Base-by-base conservation (phyloP, 2,888 invertebrate genomes). In the Lymantria monacha region DNA sequence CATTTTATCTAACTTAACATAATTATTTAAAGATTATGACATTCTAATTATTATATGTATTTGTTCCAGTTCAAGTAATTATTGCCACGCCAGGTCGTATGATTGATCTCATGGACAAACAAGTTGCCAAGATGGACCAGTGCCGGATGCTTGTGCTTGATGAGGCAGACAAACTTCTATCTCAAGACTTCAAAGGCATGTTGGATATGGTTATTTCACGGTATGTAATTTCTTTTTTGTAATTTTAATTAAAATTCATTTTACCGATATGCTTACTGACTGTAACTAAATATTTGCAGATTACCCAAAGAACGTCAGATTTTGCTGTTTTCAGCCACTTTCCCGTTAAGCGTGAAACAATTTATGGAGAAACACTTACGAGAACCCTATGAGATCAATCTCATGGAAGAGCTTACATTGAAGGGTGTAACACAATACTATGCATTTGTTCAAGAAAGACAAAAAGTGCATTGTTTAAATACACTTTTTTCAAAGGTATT, bases 361-460 rank as follows among this genome's bases (percentile, higher is more conserved):
- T 99, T 99, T 88, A 99, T 99, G 98, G 96, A 97, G 85, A 99
- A 98, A 90, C 98, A 99, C 86, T 94, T 99, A 89, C 94, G 95
- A 79, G 96, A 97, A 87, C 99, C 99, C n/a, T 99, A 99, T 84
- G 99, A 99, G 92, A 99, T 99, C 76, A 99, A 99, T 91, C 94
- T 99, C 80, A 99, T 99, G 99, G 99, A 99, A 82, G 99, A 99
- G 88, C 93, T 99, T 76, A 99, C 99, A 61, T 92, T 99, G 62
- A 99, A 99, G 87, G 99, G 99, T 85, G 99, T 99, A 66, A 99
- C 99, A 75, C 99, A 99, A 92, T 99, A 99, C 94, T 99, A 99
- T 92, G 99, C 99, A 78, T 99, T 99, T 93, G 99, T 99, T 62
- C 99, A 99, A 92, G 99, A 99, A 92, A 96, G 98, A 83, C 99